A percentile compares a stretch with the other conserved stretches of the same genome.
Evolutionary conservation across 1,140 invertebrate genomes (phyloP).

Genomic region (Lycorma delicatula): DNA sequence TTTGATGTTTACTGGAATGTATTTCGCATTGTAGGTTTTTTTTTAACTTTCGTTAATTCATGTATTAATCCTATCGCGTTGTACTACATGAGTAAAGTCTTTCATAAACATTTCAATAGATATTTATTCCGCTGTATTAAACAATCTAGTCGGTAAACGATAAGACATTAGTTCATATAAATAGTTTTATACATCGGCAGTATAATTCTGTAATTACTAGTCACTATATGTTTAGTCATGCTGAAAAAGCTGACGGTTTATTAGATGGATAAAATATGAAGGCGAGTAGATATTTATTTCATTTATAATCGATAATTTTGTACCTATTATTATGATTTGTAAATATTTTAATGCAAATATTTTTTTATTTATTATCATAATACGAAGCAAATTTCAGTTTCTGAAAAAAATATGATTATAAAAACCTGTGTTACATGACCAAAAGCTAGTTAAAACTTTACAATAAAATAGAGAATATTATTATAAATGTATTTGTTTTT

Average conservation of each 20-base stretch:
- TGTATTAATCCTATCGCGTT: conserved; percentile 87
- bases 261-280: conserved; percentile 15
- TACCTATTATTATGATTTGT: no score
- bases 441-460: no score
- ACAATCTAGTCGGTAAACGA: conserved; percentile 3
- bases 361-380: no score
- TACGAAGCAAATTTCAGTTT: no score
- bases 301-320: no score
- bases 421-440: no score
- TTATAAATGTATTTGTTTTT: no score
- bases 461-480: no score
- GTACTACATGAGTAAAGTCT: conserved; percentile 86
- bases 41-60: conserved; percentile 79
- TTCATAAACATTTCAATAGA: conserved; percentile 78
- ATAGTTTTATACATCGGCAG: conserved; percentile 14
- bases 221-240: conserved; percentile 16
- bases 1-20: conserved; percentile 77
- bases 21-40: conserved; percentile 75
- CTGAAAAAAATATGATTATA: no score
- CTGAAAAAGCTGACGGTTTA: conserved; percentile 21
- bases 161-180: conserved; percentile 20
- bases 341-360: no score
- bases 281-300: no score
- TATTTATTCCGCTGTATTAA: conserved; percentile 66
- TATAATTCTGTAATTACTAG: conserved; percentile 21